Percentiles rank a stretch among this genome's conserved stretches.
These are phyloP conservation scores for Malurus leucopterus DNA, from an alignment of 2,797 vertebrate species.

Conservation along the genomic window DNA sequence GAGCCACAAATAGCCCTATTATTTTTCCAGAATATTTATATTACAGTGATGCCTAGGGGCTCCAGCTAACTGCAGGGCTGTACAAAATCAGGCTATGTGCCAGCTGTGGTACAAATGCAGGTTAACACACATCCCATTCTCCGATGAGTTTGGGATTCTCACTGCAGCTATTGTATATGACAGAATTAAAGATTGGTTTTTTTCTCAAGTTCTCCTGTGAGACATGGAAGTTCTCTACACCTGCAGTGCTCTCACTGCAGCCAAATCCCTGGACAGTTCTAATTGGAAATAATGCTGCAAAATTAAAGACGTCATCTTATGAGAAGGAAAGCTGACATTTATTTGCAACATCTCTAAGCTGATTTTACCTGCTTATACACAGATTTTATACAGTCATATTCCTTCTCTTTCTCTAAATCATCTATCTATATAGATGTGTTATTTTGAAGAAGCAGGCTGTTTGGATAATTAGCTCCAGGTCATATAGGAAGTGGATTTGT, in stretches of 20 bases:
- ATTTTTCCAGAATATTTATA: conserved; percentile 44
- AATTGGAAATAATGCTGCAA: neutral
- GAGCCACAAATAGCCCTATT: conserved; percentile 30
- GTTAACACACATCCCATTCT: neutral
- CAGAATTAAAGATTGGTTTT: neutral
- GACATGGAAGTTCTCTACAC: neutral
- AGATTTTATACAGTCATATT: neutral
- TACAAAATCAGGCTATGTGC: conserved; percentile 3
- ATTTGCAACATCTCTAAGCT: neutral
- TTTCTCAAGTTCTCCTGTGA: neutral
- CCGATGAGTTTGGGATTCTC: neutral
- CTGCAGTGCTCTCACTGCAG: neutral
- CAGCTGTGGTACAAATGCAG: neutral
- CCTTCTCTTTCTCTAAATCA: neutral
- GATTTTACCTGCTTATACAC: neutral
- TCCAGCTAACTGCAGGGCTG: conserved; percentile 7
- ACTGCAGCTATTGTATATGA: neutral
- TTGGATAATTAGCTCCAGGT: neutral
- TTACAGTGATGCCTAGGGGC: conserved; percentile 6
- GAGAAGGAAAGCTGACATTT: neutral
- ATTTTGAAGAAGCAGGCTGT: neutral
- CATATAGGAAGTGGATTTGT: neutral
- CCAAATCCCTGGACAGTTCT: neutral
- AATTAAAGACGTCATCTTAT: neutral
- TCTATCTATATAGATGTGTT: neutral